Evolutionary conservation across 1,140 invertebrate genomes (phyloP), one percentile per base, ranked within the genome.

Genomic region (Philaenus spumarius): DNA sequence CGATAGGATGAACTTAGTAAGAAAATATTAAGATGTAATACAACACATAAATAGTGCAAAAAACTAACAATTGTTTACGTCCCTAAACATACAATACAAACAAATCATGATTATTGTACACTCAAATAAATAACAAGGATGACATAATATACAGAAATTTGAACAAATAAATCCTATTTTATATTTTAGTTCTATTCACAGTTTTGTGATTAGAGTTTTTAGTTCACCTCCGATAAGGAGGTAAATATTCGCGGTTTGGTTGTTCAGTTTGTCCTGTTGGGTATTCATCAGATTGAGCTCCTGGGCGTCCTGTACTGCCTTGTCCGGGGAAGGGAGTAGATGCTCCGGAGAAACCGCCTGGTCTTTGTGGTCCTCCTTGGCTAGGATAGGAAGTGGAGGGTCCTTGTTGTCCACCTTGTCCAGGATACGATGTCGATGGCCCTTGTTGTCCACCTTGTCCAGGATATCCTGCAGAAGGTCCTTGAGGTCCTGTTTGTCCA

Each of bases 381-480:
- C 58, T 60, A 45, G 66, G 67, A 55, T 50, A 64, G 17, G 46
- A 37, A 35, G 43, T 60, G 11, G 50, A 65, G 35, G 66, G 68
- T 47, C 68, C 71, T 51, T 64, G 57, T 5, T 63, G 64, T 24
- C 70, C 68, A 59, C 24, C 47, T 59, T 40, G 62, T 45, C 62
- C 62, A 46, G 67, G 67, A 60, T 55, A 67, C 30, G 45, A 56
- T 24, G 47, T 60, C 7, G 55, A 54, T 45, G 69, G 71, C 34
- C 67, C 67, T 45, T 60, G 64, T n/a, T 71, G 66, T 51, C 62
- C 62, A 23, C 47, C 15, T 26, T 56, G 54, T 50, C 66, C 66
- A 54, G 52, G 51, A 35, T 30, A 67, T 40, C 35, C 45, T 2
- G 59, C 66, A 39, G 58, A 61, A 55, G 64, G 62, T 58, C 59